Base-by-base conservation (phyloP, 2,888 invertebrate species). In the Rhamnusium bicolor region DNA sequence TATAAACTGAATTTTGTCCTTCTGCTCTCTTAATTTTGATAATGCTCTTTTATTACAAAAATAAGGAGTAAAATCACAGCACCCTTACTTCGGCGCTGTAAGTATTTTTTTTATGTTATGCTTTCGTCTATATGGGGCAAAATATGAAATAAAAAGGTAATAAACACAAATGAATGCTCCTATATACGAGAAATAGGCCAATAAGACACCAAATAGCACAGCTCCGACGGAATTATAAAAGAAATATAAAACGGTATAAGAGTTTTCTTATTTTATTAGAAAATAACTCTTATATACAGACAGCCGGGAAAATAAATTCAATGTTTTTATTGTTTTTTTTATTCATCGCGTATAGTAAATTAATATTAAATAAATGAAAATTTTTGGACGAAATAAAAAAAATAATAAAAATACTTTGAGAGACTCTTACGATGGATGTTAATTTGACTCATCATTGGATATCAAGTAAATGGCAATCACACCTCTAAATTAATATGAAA, bases 111-210 rank as follows among this genome's bases (percentile, higher is more conserved):
- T 58, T 58, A 32, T 24, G 58, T 16, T 16, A 6, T 29, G 16
- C 14, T 16, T 27, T 12, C 32, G 16, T 7, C 58, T 29, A 16
- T 18, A 29, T 14, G 58, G 16, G 29, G 32, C 16, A 8, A 16
- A 58, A 58, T 54, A 58, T 16, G 8, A 32, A 58, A 32, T 58
- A 58, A 56, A 21, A 56, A 32, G 32, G 18, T 32, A 58, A 58
- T 58, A 58, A 58, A 58, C 58, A 29, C n/a, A 58, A 24, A 58
- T 32, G 32, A 58, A 16, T 32, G 32, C 58, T 32, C 12, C 32
- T 14, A 29, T n/a, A 16, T 6, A 14, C n/a, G 56, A 56, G 21
- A 21, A 24, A 21, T 54, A 54, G 5, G 54, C 14, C 51, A 18
- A 49, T 54, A 18, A 19, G 21, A 19, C 14, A 19, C 21, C 24